phyloP scores from a whole-genome alignment of 2,888 invertebrate species.

The Phlogophora meticulosa region DNA sequence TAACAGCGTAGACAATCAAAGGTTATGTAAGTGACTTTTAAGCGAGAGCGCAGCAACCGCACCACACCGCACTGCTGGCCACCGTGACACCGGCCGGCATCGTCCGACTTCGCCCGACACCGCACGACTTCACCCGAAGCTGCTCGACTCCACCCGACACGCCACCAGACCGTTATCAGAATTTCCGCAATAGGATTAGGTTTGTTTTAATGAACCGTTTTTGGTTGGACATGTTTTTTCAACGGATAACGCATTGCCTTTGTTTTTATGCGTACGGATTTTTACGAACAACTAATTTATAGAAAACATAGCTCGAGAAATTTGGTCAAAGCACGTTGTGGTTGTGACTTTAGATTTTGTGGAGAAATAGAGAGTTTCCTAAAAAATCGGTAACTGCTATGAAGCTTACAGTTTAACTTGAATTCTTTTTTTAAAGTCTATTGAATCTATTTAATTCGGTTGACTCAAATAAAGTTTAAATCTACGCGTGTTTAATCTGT shows the following conservation, averaged over 20 bases:
- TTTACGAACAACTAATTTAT: constrained; percentile 19
- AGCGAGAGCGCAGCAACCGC: constrained; percentile 17
- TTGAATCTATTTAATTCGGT: no score
- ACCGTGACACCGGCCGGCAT: constrained; percentile 6
- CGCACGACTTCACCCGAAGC: constrained; percentile 30
- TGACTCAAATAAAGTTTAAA: no score
- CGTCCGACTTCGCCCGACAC: constrained; percentile 27
- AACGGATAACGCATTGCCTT: constrained; percentile 45
- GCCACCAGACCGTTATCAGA: constrained; percentile 62
- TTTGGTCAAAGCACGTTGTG: neutral
- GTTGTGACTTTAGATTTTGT: neutral
- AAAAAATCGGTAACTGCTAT: neutral
- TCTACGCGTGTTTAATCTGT: no score
- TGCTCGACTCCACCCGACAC: constrained; percentile 43
- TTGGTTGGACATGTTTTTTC: constrained; percentile 58
- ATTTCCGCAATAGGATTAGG: constrained; percentile 69
- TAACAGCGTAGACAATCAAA: neutral
- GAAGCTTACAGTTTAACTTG: no score
- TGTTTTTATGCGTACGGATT: constrained; percentile 36
- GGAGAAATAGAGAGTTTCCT: neutral
- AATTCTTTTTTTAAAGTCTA: no score
- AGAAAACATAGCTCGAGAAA: neutral
- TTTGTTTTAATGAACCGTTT: constrained; percentile 65
- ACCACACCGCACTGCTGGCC: constrained; percentile 5
- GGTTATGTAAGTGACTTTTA: constrained; percentile 21